Conservation (phyloP, 2,113 vertebrate genomes). For the Ginglymostoma cirratum region DNA sequence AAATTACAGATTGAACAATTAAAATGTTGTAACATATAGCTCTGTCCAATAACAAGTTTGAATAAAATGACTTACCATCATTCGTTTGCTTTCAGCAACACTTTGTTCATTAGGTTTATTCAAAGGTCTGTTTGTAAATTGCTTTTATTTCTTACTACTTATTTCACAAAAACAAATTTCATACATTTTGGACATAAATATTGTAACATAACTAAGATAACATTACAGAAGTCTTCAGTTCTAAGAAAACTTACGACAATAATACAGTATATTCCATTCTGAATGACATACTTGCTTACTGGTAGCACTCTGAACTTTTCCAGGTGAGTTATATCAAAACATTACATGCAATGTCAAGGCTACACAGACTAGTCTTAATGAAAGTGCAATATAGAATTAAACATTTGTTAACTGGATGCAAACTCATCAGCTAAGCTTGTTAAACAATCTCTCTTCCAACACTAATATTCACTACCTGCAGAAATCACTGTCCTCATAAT, state of each 20-base stretch:
- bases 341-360: conserved; percentile 36
- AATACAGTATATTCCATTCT: conserved; percentile 27
- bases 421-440: not conserved
- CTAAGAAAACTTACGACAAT: conserved; percentile 18
- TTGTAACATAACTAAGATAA: conserved; percentile 41
- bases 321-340: conserved; percentile 36
- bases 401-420: conserved; percentile 15
- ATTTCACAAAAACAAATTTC: conserved; percentile 25
- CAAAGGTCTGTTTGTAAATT: conserved; percentile 8
- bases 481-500: not conserved
- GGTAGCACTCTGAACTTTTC: conserved; percentile 9
- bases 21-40: not conserved
- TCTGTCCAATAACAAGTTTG: not conserved
- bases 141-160: conserved; percentile 20
- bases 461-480: not conserved
- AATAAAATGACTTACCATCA: not conserved
- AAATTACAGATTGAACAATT: not conserved
- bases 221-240: conserved; percentile 17
- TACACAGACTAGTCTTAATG: not conserved
- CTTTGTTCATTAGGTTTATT: not conserved
- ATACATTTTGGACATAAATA: conserved; percentile 40
- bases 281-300: not conserved
- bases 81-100: not conserved
- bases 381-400: conserved; percentile 34
- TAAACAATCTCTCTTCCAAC: not conserved